A percentile compares a stretch with the other conserved stretches of the same genome.
Conservation (phyloP, 2,888 invertebrate genomes). For the Pristionchus maxplancki region DNA sequence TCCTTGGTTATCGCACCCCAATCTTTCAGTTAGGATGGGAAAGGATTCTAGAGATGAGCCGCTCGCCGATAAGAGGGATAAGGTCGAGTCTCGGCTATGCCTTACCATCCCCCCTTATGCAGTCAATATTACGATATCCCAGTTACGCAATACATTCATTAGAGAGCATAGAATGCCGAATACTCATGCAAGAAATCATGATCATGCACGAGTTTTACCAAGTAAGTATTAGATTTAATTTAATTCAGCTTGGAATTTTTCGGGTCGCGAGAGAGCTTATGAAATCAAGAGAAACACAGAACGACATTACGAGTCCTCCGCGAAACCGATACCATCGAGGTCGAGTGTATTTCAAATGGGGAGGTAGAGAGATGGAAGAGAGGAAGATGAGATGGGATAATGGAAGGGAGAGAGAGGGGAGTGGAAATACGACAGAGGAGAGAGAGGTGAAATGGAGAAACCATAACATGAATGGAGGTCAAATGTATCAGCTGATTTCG, state of each 20-base stretch:
- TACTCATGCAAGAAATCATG: too few species aligned
- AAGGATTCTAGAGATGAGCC: not conserved
- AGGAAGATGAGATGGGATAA: not conserved
- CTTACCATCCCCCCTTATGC: not conserved
- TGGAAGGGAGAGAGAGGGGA: not conserved
- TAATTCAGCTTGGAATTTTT: too few species aligned
- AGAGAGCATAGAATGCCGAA: too few species aligned
- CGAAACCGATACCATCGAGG: conserved; percentile 4
- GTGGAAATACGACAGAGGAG: not conserved
- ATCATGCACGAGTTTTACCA: too few species aligned
- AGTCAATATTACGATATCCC: too few species aligned
- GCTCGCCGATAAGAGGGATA: conserved; percentile 2
- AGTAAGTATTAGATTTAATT: too few species aligned
- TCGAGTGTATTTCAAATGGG: not conserved
- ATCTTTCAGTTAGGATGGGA: not conserved
- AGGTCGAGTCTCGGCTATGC: not conserved
- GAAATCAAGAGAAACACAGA: too few species aligned
- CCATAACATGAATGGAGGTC: conserved; percentile 24
- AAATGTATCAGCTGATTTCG: not conserved
- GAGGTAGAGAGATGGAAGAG: not conserved
- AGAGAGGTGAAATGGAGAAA: conserved; percentile 22
- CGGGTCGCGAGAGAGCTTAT: too few species aligned
- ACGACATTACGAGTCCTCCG: too few species aligned
- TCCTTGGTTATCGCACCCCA: not conserved
- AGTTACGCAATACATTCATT: too few species aligned